Evolutionary conservation across 2,113 vertebrate genomes (phyloP), one percentile per base, ranked within the genome.

Genomic region (Myrmophylax atrothorax): DNA sequence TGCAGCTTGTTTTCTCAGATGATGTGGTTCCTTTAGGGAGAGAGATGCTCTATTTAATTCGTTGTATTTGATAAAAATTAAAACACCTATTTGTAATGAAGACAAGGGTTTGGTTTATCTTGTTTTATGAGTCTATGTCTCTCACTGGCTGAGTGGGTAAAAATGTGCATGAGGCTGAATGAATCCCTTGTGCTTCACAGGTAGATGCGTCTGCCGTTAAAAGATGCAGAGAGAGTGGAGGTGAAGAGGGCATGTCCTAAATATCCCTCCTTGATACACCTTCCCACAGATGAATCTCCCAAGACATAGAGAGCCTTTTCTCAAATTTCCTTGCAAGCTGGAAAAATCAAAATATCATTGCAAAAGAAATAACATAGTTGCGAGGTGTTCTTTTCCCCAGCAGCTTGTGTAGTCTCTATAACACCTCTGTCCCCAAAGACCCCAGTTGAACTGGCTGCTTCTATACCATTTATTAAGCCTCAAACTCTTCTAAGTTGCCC

Each of bases 341-440:
- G 10, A 86, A 84, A 96, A 70, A 52, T 62, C 40, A 12, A 53
- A 84, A 40, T 64, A n/a, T 44, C 20, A 63, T 82, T 75, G 17
- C 49, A 81, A 67, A 7, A 63, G 50, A 84, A 95, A 40, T n/a
- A 60, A 35, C 7, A 8, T 37, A 7, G 10, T n/a, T 35, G 44
- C 42, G 31, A 31, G 10, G 2, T 3, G 3, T 2, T 52, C 35
- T 49, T 37, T 3, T 1, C 19, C 8, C 44, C 20, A 52, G 19
- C 10, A 68, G 17, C 28, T 67, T 56, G 33, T 20, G 18, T 59
- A 37, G 13, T 63, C 47, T 40, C 56, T 55, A 47, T 12, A 42
- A 50, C 13, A 25, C 17, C 31, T 74, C 59, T 47, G 16, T 75
- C 26, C 84, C n/a, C 5, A 8, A 53, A 76, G 62, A 75, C 33